phyloP scores from a whole-genome alignment of 2,113 vertebrate species.

The Seriola rivoliana region DNA sequence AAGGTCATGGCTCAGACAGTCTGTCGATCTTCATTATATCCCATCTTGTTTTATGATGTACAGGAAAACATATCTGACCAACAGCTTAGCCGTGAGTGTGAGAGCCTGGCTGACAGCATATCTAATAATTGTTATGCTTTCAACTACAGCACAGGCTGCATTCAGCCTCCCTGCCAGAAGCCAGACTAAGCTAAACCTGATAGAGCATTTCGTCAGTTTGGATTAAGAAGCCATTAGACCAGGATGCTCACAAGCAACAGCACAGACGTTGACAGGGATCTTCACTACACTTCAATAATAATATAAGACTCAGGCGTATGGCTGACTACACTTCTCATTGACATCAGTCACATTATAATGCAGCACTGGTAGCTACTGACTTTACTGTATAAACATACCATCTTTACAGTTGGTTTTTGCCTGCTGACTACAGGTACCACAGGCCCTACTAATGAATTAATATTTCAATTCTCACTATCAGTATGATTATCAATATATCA shows the following conservation, averaged over 20 bases:
- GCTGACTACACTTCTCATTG: slow-evolving; percentile 23
- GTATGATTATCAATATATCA: slow-evolving; percentile 40
- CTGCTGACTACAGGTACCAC: background rate
- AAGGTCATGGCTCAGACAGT: slow-evolving; percentile 69
- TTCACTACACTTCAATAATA: slow-evolving; percentile 32
- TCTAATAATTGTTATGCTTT: slow-evolving; percentile 59
- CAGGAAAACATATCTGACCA: slow-evolving; percentile 43
- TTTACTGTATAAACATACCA: slow-evolving; percentile 16
- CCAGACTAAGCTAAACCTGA: slow-evolving; percentile 14
- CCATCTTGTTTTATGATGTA: slow-evolving; percentile 60
- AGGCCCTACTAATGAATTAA: slow-evolving; percentile 22
- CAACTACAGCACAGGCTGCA: slow-evolving; percentile 36
- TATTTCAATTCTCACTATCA: slow-evolving; percentile 34
- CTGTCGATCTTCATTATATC: slow-evolving; percentile 69
- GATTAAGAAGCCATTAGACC: slow-evolving; percentile 18
- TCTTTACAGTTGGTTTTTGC: slow-evolving; percentile 24
- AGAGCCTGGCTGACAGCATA: slow-evolving; percentile 59
- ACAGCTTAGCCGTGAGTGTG: slow-evolving; percentile 41
- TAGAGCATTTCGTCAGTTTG: slow-evolving; percentile 40
- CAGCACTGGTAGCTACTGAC: slow-evolving; percentile 1
- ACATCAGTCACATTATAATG: slow-evolving; percentile 24
- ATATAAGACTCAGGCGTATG: slow-evolving; percentile 3
- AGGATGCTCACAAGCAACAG: slow-evolving; percentile 32
- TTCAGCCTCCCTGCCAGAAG: slow-evolving; percentile 38
- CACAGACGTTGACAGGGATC: slow-evolving; percentile 33